Base-by-base conservation (phyloP, 2,888 invertebrate species). In the Eupeodes latifasciatus region DNA sequence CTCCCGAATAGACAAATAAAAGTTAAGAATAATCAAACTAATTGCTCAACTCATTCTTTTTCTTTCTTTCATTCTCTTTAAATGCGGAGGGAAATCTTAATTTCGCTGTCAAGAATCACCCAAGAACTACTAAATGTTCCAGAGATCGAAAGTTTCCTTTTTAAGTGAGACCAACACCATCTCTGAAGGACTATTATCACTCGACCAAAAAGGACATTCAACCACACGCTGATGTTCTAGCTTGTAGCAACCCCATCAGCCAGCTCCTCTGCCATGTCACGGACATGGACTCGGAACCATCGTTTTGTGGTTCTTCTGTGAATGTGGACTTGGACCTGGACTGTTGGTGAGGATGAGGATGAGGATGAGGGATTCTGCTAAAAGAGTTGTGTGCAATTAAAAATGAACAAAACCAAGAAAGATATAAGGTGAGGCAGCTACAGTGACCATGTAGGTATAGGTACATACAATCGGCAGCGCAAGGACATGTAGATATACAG, bases 341-440 rank as follows among this genome's bases (percentile, higher is more conserved):
- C 40, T 40, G 40, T 1, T 40, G 6, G 9, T 40, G 40, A 9
- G 5, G 40, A 40, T 5, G 40, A 40, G 6, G 40, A 40, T 5
- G 40, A 40, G 40, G 5, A 40, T 5, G 40, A 40, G 40, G 5
- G 5, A 16, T 12, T 40, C 47, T 77, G 16, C 71, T 80, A 16
- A 69, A 81, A 49, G 72, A 76, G 74, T 72, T 72, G 84, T 83
- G 86, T 64, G 78, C 87, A 87, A 87, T 87, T 81, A 87, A 84
- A 87, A 83, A 81, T 57, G 66, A 77, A 64, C 61, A 66, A 61
- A 81, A 59, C 72, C 61, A 75, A 75, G 75, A 72, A 79, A 67
- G 44, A 53, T 53, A 10, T 34, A 79, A 57, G 55, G 71, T 59
- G 34, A 34, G 9, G 57, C 57, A 34, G 57, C 57, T 19, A 19